Evolutionary conservation across 37 sponge, comb jelly and placozoan species (phyloP), one percentile per base, ranked within the genome.

Genomic region (Cliona cf. orientalis): DNA sequence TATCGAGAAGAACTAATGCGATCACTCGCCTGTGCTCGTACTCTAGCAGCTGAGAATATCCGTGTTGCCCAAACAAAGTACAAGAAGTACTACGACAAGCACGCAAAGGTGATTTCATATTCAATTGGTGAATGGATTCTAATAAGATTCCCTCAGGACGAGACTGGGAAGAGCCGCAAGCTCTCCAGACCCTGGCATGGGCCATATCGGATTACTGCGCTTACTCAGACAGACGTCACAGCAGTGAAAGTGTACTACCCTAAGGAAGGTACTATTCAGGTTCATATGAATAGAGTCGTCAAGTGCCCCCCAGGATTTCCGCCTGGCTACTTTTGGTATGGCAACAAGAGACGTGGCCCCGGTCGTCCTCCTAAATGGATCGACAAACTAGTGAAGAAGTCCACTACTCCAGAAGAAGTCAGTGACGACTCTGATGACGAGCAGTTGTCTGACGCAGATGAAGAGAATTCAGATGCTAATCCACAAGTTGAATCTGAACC

Each of bases 151-250:
- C 86, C 86, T 12, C 79, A 78, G 26, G 80, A 85, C 11, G 71
- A 79, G 38, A 41, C 72, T 5, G 79, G 86, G 25, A 31, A 66
- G 25, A 23, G 33, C 25, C 23, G 86, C 5, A 85, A 85, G 60
- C 71, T 79, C 12, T 79, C 80, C 6, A 2, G 60, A 34, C 74
- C 80, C 2, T 86, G 80, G 87, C 71, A 72, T 80, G 87, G 87
- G 26, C 75, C 80, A 43, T 80, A 80, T 34, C 17, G 80, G 31
- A 33, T 80, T 9, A 36, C 35, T 14, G n/a, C 73, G 9, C 5
- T 69, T 34, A 55, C 55, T 38, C 56, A 66, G 23, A 34, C 66
- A 31, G 65, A 85, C 53, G 44, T n/a, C 25, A 36, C 17, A 7
- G 74, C 58, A 0, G 36, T 34, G 23, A 79, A 71, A 42, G 81